These are phyloP conservation scores for Gnathonemus echidnorhynchus DNA, from an alignment of 2,113 vertebrate species.

Conservation along the genomic window DNA sequence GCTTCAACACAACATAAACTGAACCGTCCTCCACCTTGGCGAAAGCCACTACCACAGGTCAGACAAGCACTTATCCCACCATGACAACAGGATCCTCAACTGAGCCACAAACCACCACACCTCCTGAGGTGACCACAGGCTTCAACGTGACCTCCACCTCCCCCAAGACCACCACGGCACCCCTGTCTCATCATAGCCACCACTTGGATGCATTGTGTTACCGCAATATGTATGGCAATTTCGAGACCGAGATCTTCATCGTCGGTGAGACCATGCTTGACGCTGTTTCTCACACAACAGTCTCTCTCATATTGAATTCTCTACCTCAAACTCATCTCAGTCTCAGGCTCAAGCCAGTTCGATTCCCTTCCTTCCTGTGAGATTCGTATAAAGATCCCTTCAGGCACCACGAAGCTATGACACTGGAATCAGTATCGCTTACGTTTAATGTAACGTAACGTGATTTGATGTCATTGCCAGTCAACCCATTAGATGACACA, in stretches of 20 bases:
- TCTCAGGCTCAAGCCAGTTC: neutral
- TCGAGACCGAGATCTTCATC: slow-evolving; percentile 59
- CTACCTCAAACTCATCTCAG: neutral
- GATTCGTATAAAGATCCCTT: neutral
- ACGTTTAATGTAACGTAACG: neutral
- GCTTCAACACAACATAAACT: neutral
- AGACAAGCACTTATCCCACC: neutral
- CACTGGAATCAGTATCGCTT: neutral
- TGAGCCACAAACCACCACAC: slow-evolving; percentile 33
- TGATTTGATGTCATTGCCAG: neutral
- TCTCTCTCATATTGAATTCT: neutral
- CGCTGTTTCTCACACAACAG: neutral
- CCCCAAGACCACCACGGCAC: slow-evolving; percentile 8
- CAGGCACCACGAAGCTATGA: neutral
- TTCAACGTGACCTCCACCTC: neutral
- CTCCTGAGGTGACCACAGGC: slow-evolving; percentile 9
- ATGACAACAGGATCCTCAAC: slow-evolving; percentile 32
- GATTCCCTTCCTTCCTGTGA: neutral
- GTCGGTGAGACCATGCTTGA: slow-evolving; percentile 57
- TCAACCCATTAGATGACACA: neutral
- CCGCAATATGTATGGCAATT: slow-evolving; percentile 70
- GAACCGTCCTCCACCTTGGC: slow-evolving; percentile 20
- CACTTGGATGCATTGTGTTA: slow-evolving; percentile 58
- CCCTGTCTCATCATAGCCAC: slow-evolving; percentile 31
- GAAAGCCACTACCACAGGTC: slow-evolving; percentile 26